Percentiles rank a stretch among this genome's conserved stretches.
phyloP scores from a whole-genome alignment of 2,113 vertebrate species.

The Antennarius striatus region DNA sequence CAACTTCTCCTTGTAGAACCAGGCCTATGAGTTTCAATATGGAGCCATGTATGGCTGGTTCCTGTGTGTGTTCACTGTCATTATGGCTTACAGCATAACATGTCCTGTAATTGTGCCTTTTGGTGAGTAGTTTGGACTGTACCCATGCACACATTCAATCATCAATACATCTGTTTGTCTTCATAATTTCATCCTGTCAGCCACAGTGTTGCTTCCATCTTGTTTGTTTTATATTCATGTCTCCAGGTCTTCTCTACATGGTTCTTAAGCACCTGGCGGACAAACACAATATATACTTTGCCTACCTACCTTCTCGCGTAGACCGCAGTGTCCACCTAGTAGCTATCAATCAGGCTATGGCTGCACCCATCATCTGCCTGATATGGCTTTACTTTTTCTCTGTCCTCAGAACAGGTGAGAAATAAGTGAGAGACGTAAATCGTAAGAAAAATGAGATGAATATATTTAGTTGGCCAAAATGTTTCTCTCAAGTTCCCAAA shows the following conservation, averaged over 20 bases:
- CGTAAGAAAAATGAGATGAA: neutral
- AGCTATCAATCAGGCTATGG: constrained; percentile 91
- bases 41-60: constrained; percentile 96
- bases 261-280: constrained; percentile 93
- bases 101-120: constrained; percentile 94
- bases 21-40: constrained; percentile 93
- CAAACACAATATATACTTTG: constrained; percentile 93
- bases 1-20: constrained; percentile 79
- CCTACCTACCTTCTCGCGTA: constrained; percentile 88
- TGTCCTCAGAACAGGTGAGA: constrained; percentile 86
- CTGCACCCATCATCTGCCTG: constrained; percentile 94
- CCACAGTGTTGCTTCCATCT: neutral
- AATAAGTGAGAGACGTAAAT: neutral
- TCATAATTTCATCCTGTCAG: neutral
- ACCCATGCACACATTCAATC: neutral
- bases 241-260: constrained; percentile 90
- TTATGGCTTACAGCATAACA: constrained; percentile 96
- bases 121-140: constrained; percentile 79
- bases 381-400: constrained; percentile 97
- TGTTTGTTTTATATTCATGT: neutral
- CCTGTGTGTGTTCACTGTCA: constrained; percentile 93
- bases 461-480: too few relatives aligned
- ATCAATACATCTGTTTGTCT: neutral
- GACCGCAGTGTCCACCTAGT: constrained; percentile 88
- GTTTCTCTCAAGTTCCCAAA: too few relatives aligned